A percentile compares a stretch with the other conserved stretches of the same genome.
Evolutionary conservation across 92 coral and sea anemone genomes (phyloP).

Genomic region (Porites evermanni): DNA sequence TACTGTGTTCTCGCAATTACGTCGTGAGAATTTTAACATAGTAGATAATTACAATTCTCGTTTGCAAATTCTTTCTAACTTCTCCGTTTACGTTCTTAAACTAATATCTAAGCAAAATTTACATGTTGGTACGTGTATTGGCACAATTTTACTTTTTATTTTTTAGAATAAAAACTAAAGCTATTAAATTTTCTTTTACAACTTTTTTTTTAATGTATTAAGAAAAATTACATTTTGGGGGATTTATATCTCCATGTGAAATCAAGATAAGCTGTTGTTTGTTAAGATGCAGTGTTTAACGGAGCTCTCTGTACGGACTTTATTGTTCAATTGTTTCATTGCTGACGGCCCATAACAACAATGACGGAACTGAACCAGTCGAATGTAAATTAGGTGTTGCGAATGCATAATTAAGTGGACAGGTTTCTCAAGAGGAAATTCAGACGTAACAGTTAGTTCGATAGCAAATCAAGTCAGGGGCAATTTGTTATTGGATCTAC

Average conservation of each 20-base stretch:
- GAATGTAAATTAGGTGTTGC: slow-evolving; percentile 73
- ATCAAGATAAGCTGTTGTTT: slow-evolving; percentile 1
- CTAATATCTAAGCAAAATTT: slow-evolving; percentile 11
- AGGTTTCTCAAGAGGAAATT: slow-evolving; percentile 33
- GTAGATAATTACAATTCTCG: not conserved
- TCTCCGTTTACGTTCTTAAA: not conserved
- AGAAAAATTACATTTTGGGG: not conserved
- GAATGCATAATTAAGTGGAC: slow-evolving; percentile 71
- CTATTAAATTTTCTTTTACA: not conserved
- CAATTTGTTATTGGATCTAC: not conserved
- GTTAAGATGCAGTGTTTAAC: slow-evolving; percentile 28
- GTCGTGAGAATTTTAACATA: not conserved
- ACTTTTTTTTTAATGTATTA: not conserved
- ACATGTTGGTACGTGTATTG: slow-evolving; percentile 5
- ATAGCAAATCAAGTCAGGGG: slow-evolving; percentile 5
- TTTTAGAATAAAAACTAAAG: not conserved
- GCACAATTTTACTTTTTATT: slow-evolving; percentile 12
- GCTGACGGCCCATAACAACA: slow-evolving; percentile 24
- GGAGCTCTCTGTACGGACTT: slow-evolving; percentile 8
- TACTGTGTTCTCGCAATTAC: not conserved
- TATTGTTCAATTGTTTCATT: slow-evolving; percentile 23
- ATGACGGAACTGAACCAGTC: slow-evolving; percentile 28
- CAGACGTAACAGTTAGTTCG: slow-evolving; percentile 25
- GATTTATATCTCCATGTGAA: not conserved
- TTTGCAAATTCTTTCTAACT: not conserved